Evolutionary conservation across 2,888 invertebrate species (phyloP).

Genomic region (Cryptus viduatorius): DNA sequence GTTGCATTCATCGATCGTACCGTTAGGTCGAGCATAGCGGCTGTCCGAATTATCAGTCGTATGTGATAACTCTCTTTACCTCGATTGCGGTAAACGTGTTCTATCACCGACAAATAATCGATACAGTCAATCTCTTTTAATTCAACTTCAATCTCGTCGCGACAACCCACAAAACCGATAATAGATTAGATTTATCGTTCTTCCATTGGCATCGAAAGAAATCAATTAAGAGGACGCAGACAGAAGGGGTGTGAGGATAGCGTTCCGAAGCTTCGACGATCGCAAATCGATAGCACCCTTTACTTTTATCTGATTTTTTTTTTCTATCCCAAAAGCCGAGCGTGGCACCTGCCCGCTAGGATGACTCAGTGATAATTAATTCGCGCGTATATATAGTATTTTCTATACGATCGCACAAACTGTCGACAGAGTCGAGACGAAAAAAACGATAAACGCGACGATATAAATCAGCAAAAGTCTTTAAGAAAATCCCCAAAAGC

Average conservation of each 20-base stretch:
- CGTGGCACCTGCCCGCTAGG: neutral
- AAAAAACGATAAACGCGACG: conserved; percentile 41
- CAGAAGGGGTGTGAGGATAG: neutral
- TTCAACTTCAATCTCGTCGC: no score
- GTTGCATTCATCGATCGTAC: no score
- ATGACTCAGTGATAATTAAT: conserved; percentile 46
- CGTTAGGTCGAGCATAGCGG: no score
- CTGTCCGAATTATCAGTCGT: no score
- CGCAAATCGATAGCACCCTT: conserved; percentile 10
- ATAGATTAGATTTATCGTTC: neutral
- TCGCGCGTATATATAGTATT: neutral
- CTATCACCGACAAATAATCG: no score
- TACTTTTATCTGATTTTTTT: neutral
- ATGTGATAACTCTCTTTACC: no score
- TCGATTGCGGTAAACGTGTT: no score
- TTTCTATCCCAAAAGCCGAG: neutral
- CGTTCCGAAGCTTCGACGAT: conserved; percentile 15
- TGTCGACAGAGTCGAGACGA: neutral
- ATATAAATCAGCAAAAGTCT: conserved; percentile 38
- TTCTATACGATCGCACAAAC: neutral
- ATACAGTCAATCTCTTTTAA: no score
- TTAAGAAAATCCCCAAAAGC: neutral
- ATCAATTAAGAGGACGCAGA: conserved; percentile 30
- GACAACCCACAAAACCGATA: no score
- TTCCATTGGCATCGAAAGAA: conserved; percentile 10